Percentiles rank a stretch among this genome's conserved stretches.
Conservation (phyloP, 2,797 vertebrate species). For the Nasua narica region DNA sequence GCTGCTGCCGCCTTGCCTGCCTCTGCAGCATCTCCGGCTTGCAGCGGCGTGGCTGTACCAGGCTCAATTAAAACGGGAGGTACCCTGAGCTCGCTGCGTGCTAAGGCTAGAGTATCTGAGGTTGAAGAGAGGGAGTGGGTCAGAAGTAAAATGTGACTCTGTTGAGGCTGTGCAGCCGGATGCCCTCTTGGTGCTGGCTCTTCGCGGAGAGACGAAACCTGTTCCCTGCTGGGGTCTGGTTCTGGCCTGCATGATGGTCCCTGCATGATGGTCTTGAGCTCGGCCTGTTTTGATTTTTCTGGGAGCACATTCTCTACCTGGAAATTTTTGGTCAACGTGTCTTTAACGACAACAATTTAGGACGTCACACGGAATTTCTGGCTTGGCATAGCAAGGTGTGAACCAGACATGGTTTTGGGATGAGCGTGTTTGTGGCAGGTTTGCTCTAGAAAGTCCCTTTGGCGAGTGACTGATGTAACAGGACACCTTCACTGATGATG, state of each 20-base stretch:
- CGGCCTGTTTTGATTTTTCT: not conserved
- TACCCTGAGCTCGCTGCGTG: slow-evolving; percentile 15
- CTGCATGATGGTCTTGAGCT: not conserved
- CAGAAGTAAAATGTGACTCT: slow-evolving; percentile 44
- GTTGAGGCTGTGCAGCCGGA: not conserved
- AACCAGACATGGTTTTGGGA: not conserved
- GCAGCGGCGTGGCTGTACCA: not conserved
- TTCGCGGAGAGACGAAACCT: not conserved
- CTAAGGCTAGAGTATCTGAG: slow-evolving; percentile 36
- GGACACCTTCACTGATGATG: fast-evolving
- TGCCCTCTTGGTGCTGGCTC: not conserved
- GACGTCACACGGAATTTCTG: not conserved
- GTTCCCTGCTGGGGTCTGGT: not conserved
- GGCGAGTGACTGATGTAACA: not conserved
- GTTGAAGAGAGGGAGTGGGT: slow-evolving; percentile 31
- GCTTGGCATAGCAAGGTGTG: not conserved
- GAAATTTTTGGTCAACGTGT: not conserved
- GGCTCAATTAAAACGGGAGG: not conserved
- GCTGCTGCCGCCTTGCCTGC: slow-evolving; percentile 79
- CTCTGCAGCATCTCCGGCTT: not conserved
- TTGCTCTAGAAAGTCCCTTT: not conserved
- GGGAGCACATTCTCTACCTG: not conserved
- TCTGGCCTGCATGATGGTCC: fast-evolving
- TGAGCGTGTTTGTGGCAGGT: too few relatives aligned
- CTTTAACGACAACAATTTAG: not conserved